Base-by-base conservation (phyloP, 1,140 invertebrate species). In the Gonioctena quinquepunctata region DNA sequence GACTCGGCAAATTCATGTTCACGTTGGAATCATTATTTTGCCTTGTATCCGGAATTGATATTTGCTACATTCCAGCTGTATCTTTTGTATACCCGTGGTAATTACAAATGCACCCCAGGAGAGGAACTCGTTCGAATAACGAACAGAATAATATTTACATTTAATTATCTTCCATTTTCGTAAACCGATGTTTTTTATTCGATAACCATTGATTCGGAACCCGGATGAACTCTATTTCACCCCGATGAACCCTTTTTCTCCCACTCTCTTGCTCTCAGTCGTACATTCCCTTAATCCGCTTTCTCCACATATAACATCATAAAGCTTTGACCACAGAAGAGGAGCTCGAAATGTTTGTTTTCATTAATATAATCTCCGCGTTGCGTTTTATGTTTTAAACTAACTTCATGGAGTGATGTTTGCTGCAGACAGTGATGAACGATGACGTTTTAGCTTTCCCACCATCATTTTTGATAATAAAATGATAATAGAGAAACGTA, bases 281-380 rank as follows among this genome's bases (percentile, higher is more conserved):
- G 33, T n/a, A n/a, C 13, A 42, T 42, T 42, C 33, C 13, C 13
- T n/a, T 13, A 42, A 42, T 42, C 33, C 33, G 5, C 2, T 42
- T 42, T 42, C 33, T 42, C 33, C 33, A n/a, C n/a, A n/a, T 42
- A 57, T 25, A 23, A 62, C 28, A 33, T 62, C 60, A 62, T 62
- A 62, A 62, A 62, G 60, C 60, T 62, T 62, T 62, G 60, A 62
- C 60, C 60, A 62, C 60, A 62, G n/a, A 62, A 62, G 60, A 27
- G 60, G 21, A 62, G 60, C 60, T 42, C 16, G 19, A 62, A 62
- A 28, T 62, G 60, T 62, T 62, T 62, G 60, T 42, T 62, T 62
- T 62, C 60, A 62, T 62, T 62, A 62, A 62, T 25, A 42, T 26
- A 62, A 62, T 62, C 60, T 62, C 60, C 21, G 19, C 60, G 13